Percentiles rank a stretch among this genome's conserved stretches.
Evolutionary conservation across 2,888 invertebrate species (phyloP).

Genomic region (Leucania comma): DNA sequence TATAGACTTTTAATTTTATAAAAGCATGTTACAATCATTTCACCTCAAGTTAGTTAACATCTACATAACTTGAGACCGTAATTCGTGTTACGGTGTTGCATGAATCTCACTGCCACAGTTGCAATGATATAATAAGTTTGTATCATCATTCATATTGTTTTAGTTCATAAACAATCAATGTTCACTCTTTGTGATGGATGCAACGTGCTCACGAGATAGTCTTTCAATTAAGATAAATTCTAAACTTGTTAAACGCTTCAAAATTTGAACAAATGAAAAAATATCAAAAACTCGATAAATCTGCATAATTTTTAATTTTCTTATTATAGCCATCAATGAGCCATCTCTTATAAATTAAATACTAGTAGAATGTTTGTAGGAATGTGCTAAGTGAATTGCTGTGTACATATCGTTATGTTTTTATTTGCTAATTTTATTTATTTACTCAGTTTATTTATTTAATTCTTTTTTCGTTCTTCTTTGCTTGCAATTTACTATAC

Average conservation of each 20-base stretch:
- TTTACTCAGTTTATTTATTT: not conserved
- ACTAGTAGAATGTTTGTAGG: conserved; percentile 9
- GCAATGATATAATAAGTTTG: conserved; percentile 58
- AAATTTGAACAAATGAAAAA: not conserved
- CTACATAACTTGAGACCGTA: conserved; percentile 73
- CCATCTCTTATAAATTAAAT: not conserved
- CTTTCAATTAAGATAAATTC: conserved; percentile 58
- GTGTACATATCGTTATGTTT: not conserved
- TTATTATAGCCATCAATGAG: not conserved
- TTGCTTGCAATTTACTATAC: no score
- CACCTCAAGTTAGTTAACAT: conserved; percentile 67
- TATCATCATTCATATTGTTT: conserved; percentile 58
- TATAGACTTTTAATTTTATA: conserved; percentile 35
- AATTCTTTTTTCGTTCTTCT: not conserved
- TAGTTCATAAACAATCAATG: conserved; percentile 49
- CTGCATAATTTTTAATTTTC: not conserved
- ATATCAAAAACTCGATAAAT: not conserved
- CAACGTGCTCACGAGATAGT: conserved; percentile 50
- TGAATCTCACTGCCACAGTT: conserved; percentile 61
- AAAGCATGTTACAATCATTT: conserved; percentile 49
- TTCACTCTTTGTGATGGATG: conserved; percentile 63
- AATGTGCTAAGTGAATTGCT: conserved; percentile 19
- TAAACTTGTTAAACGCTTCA: not conserved
- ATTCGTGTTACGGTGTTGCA: conserved; percentile 69
- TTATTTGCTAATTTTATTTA: not conserved